Base-by-base conservation (phyloP, 1,140 invertebrate genomes). In the Reticulitermes speratus region DNA sequence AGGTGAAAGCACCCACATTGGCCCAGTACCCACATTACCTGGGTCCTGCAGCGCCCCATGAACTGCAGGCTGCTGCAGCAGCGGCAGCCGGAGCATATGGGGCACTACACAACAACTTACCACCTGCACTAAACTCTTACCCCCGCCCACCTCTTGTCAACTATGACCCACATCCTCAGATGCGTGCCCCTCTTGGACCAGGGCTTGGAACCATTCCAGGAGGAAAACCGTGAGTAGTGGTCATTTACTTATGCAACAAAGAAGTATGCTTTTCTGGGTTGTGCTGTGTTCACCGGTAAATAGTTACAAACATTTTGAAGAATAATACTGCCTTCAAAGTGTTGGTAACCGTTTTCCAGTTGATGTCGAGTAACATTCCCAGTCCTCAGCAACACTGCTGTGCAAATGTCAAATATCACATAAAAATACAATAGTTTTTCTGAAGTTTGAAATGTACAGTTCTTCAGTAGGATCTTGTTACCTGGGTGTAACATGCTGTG, bases 211-310 rank as follows among this genome's bases (percentile, higher is more conserved):
- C 93, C 25, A 96, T 97, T 89, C 95, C 96, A 86, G 96, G 96
- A 83, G 97, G 96, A 89, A 98, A 98, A 94, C 96, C 97, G 97
- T 98, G 94, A 96, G 96, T 96, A 86, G 86, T 21, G 23, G 23
- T 48, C 44, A 7, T 59, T 85, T 30, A 30, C 52, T 85, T n/a
- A 3, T 59, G 38, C 16, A 44, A 16, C 83, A 44, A 8, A 38
- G 25, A 23, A 23, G 9, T 83, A 25, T 83, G 2, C 8, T 83
- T 83, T n/a, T 19, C n/a, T n/a, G n/a, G n/a, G n/a, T n/a, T n/a
- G n/a, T n/a, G n/a, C n/a, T n/a, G 38, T 38, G 38, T 38, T 38
- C 38, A 2, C 38, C 38, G 5, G 38, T 38, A 38, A 38, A 38
- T 38, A 38, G 38, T 38, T 38, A 2, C 38, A 2, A 38, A 38